Evolutionary conservation across 2,797 vertebrate species (phyloP), one percentile per base, ranked within the genome.

Genomic region (Amphiprion clarkii): DNA sequence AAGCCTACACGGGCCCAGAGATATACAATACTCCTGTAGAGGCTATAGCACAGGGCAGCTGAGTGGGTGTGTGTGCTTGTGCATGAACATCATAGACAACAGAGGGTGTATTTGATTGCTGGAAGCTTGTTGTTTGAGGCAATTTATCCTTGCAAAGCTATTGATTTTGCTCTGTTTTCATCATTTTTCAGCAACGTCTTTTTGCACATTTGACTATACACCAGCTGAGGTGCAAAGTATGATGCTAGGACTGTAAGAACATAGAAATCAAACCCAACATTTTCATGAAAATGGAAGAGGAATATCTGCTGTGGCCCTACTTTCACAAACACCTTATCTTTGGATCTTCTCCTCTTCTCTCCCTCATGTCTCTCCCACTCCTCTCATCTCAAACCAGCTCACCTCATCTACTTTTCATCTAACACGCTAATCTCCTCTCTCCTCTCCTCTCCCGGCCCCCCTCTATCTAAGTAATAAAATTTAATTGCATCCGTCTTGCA

Each of bases 381-480:
- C 17, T 25, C 62, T 79, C 21, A 12, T 68, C 51, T 74, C 42
- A 60, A 64, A 72, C 40, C 31, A 8, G 46, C 68, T 78, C 66
- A n/a, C 39, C 58, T 83, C 82, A 53, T 84, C 66, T 46, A 48
- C 72, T 71, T 76, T 79, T 78, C 58, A 84, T 84, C 82, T 46
- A n/a, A 42, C 52, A 52, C 25, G 0, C 61, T 86, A 80, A 85
- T 87, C 83, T 76, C 58, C 62, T 53, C 66, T 36, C 33, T 33
- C 42, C 42, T 44, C 42, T 16, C 44, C 44, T 19, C 44, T 19
- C 60, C 36, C 12, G 1, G 29, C 63, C 36, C 44, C 17, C 10
- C 16, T 64, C 68, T 58, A 48, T 79, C 77, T n/a, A 11, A 81
- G 71, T 71, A 83, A 87, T 89, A 76, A 84, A 84, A 84, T 87